Percentiles rank a stretch among this genome's conserved stretches.
Evolutionary conservation across 2,797 vertebrate species (phyloP).

Genomic region (Anableps anableps): DNA sequence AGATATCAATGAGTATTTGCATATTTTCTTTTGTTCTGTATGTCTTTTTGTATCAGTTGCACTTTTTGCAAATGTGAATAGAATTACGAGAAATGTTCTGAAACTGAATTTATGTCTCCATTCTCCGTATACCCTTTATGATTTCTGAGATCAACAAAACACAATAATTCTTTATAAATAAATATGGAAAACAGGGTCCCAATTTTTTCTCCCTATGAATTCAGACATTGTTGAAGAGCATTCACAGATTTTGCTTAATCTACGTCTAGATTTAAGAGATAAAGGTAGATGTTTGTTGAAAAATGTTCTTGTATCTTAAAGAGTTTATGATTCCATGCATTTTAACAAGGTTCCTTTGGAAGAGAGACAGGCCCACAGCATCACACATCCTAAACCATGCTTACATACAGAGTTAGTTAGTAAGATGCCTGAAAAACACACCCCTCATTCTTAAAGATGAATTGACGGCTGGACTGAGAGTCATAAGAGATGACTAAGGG

Average conservation of each 20-base stretch:
- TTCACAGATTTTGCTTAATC: neutral
- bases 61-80: neutral
- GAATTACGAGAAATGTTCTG: neutral
- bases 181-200: neutral
- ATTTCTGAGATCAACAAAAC: neutral
- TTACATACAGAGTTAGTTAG: too few relatives aligned
- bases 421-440: too few relatives aligned
- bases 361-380: neutral
- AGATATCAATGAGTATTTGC: neutral
- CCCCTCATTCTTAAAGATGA: too few relatives aligned
- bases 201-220: neutral
- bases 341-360: neutral
- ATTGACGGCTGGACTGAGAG: too few relatives aligned
- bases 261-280: neutral
- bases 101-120: neutral
- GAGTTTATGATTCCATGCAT: neutral
- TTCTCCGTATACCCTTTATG: neutral
- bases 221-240: neutral
- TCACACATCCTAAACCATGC: too few relatives aligned
- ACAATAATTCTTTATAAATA: neutral
- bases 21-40: neutral
- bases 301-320: too few relatives aligned
- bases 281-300: too few relatives aligned
- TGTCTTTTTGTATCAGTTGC: neutral
- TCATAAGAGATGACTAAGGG: too few relatives aligned